Evolutionary conservation across 1,140 invertebrate species (phyloP), one percentile per base, ranked within the genome.

Genomic region (Drosophila leontia): DNA sequence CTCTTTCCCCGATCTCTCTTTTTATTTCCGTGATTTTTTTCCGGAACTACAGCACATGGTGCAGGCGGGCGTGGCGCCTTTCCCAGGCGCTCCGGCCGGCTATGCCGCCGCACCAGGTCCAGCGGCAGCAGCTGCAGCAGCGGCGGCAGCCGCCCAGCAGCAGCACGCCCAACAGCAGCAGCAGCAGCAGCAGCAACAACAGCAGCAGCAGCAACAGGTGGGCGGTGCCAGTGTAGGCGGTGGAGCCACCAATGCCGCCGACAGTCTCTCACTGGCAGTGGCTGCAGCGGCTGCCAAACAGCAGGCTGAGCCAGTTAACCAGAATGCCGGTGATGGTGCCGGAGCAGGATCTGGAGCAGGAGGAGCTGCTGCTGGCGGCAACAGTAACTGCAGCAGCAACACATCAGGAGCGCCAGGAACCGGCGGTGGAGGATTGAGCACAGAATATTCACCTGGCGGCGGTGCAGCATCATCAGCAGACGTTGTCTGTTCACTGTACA

Each of bases 41-140:
- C 7, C 11, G 19, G 23, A 64, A 45, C 35, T 97, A 19, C 95
- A 98, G 97, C 97, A 98, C 95, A 97, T 98, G 96, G 97, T 98
- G 94, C 97, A 98, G 94, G 96, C 97, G 94, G 97, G 97, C 88
- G 97, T 98, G 95, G 94, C 95, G 93, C 96, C 97, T 92, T 97
- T 96, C 94, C 94, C 95, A 80, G 94, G 95, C 92, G 96, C 96
- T 94, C 96, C 96, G 93, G 95, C 95, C 94, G 94, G 95, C 93
- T 96, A 94, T 95, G 96, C 95, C 93, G 95, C 94, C 53, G 94
- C 90, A 34, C 78, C 94, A 17, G 95, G 96, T 78, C 95, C 95
- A 83, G 96, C 96, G 87, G 95, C 95, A 50, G 95, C 96, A 68
- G 94, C 95, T 39, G 93, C 91, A 58, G 94, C 93, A 37, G 94